Base-by-base conservation (phyloP, 2,888 invertebrate genomes). In the Plutella xylostella region DNA sequence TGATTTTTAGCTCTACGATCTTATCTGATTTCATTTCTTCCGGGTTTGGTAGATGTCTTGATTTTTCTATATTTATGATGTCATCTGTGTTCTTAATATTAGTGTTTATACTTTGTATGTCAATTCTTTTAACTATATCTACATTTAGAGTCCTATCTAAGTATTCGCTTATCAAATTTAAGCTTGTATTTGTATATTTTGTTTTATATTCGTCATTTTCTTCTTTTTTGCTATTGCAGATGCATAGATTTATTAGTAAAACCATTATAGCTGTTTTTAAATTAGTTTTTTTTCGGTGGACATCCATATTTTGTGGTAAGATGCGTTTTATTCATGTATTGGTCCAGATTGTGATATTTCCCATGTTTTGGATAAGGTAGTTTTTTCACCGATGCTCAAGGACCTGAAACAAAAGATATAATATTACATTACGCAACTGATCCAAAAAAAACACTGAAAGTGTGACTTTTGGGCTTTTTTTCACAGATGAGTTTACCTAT, bases 1-100 rank as follows among this genome's bases (percentile, higher is more conserved):
- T 34, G 9, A n/a, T n/a, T n/a, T n/a, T n/a, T 28, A 28, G 2
- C n/a, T 28, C 28, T 28, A 12, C 28, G n/a, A n/a, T n/a, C n/a
- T n/a, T 37, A 4, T 6, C 18, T 9, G 2, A 53, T 57, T 42
- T 53, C 49, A 41, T 58, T 54, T 48, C 48, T 49, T 44, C 50
- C 21, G 33, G 47, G 41, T 54, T 49, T 46, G 15, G 12, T 39
- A 14, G 35, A 41, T 33, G 20, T 44, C 3, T 22, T 49, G 46
- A 45, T 31, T 43, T 12, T 41, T 51, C 48, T 14, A 55, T 57
- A 17, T 55, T 57, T 12, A 11, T 37, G 19, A 18, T 18, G 3
- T 20, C 20, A 15, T 33, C 14, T 15, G 14, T 15, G 15, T 7
- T 37, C 20, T 37, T 37, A 9, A n/a, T 20, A 12, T 37, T n/a